Evolutionary conservation across 2,113 vertebrate genomes (phyloP).

Genomic region (Pipa parva): DNA sequence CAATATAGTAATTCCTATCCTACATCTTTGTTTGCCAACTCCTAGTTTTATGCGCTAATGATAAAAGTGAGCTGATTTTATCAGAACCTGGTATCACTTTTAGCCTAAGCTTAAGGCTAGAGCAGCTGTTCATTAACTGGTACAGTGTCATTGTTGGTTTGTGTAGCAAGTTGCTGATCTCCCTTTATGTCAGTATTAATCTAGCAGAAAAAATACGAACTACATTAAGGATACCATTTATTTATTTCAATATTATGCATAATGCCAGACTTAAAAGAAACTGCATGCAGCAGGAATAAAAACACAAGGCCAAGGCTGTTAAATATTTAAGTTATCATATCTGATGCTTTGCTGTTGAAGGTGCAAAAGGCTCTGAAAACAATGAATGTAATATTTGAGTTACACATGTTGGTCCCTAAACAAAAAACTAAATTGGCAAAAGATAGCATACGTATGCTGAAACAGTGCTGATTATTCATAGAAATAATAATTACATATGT

Average conservation of each 20-base stretch:
- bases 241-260: background rate
- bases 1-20: background rate
- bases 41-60: background rate
- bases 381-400: no score
- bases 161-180: slow-evolving; percentile 18
- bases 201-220: background rate
- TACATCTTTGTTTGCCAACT: slow-evolving; percentile 1
- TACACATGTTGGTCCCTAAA: no score
- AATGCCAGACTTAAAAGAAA: slow-evolving; percentile 10
- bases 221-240: background rate
- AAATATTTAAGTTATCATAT: no score
- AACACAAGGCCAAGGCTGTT: no score
- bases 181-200: slow-evolving; percentile 6
- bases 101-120: slow-evolving; percentile 17
- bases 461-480: no score
- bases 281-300: background rate
- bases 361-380: no score
- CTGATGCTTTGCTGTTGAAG: no score
- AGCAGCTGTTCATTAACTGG: slow-evolving; percentile 42
- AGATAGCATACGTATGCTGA: background rate
- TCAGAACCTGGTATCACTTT: slow-evolving; percentile 16
- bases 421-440: background rate
- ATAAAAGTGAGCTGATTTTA: slow-evolving; percentile 35
- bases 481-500: no score
- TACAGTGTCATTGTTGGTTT: background rate